These are phyloP conservation scores for Sebastes taczanowskii DNA, from an alignment of 2,797 vertebrate species.

Conservation along the genomic window DNA sequence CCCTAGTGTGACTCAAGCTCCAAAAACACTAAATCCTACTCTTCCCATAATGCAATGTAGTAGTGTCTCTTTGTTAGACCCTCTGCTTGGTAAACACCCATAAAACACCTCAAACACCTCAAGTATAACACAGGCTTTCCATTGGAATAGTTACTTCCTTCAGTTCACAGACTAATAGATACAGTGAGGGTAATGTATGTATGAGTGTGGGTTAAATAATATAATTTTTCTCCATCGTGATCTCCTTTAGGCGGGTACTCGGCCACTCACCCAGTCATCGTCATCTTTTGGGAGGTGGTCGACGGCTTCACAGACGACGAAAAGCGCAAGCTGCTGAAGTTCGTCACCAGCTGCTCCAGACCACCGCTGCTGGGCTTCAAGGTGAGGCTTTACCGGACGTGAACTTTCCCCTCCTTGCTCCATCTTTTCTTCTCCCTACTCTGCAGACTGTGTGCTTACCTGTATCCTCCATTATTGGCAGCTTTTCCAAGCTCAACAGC, in stretches of 20 bases:
- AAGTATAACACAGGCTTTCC: not conserved
- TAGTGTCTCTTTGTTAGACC: not conserved
- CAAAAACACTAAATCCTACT: not conserved
- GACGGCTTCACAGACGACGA: conserved; percentile 96
- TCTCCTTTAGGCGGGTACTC: conserved; percentile 89
- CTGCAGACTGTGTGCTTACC: conserved; percentile 7
- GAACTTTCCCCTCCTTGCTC: not conserved
- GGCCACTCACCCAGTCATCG: conserved; percentile 94
- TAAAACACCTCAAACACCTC: not conserved
- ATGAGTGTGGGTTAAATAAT: too few species aligned
- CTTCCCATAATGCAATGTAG: not conserved
- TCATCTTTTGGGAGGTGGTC: conserved; percentile 96
- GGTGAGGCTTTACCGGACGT: conserved; percentile 75
- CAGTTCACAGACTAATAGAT: not conserved
- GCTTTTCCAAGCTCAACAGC: conserved; percentile 24
- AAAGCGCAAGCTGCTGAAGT: conserved; percentile 95
- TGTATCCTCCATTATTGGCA: conserved; percentile 12
- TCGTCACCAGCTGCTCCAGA: conserved; percentile 97
- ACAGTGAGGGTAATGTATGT: not conserved
- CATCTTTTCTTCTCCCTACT: not conserved
- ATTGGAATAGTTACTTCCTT: not conserved
- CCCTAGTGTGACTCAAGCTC: not conserved
- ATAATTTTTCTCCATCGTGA: not conserved
- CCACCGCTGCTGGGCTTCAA: conserved; percentile 97
- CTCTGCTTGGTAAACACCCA: not conserved